Evolutionary conservation across 2,113 vertebrate genomes (phyloP).

Genomic region (Strigops habroptila): DNA sequence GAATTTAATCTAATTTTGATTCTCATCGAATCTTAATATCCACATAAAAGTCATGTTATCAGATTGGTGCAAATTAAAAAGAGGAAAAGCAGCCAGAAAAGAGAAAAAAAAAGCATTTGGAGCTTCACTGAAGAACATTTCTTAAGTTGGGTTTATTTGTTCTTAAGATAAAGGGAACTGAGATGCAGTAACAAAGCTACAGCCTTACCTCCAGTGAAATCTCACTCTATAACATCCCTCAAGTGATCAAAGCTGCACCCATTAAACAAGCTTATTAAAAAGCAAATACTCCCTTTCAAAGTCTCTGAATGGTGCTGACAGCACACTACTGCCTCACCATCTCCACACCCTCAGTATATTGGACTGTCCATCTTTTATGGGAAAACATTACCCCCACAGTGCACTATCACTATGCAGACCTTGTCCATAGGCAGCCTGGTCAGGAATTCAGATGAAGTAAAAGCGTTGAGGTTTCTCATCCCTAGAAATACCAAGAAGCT

Average conservation of each 20-base stretch:
- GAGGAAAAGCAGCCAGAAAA: not conserved
- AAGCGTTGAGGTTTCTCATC: not conserved
- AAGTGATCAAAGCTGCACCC: not conserved
- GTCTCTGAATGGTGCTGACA: not conserved
- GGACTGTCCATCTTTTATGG: not conserved
- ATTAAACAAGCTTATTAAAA: not conserved
- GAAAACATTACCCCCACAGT: not conserved
- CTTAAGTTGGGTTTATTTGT: not conserved
- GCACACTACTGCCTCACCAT: not conserved
- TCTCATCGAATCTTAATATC: not conserved
- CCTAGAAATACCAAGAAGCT: not conserved
- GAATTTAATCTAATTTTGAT: not conserved
- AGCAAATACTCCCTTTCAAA: not conserved
- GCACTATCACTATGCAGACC: not conserved
- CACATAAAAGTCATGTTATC: not conserved
- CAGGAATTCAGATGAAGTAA: not conserved
- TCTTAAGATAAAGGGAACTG: not conserved
- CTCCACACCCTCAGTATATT: accelerated
- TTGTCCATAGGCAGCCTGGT: not conserved
- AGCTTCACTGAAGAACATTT: not conserved
- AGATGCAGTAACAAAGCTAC: slow-evolving; percentile 6
- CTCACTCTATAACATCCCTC: not conserved
- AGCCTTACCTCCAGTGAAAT: not conserved
- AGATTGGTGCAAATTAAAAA: not conserved
- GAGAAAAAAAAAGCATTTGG: not conserved